These are phyloP conservation scores for Ophioderma brevispina DNA, from an alignment of 35 echinoderm and acorn worm species.

Conservation along the genomic window DNA sequence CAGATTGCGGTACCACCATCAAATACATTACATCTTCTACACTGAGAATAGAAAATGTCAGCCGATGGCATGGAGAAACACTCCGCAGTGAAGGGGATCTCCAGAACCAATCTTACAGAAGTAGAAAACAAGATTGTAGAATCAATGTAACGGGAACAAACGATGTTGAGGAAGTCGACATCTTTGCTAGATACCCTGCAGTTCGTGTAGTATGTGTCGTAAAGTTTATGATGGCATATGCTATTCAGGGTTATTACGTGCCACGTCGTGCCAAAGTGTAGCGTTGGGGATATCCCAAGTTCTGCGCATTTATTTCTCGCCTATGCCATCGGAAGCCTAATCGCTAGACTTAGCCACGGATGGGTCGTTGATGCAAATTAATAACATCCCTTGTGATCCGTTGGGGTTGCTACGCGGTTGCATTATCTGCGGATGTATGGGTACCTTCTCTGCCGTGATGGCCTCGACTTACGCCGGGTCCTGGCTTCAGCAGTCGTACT, in stretches of 20 bases:
- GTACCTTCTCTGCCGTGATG: not conserved
- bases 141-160: not conserved
- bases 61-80: too few relatives aligned
- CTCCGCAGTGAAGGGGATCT: not conserved
- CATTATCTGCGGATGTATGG: not conserved
- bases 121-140: not conserved
- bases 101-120: not conserved
- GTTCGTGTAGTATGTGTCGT: not conserved
- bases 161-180: not conserved
- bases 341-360: conserved; percentile 12
- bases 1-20: not conserved
- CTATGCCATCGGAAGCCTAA: not conserved
- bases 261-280: not conserved
- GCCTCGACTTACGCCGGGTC: not conserved
- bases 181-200: not conserved
- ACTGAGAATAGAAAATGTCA: not conserved
- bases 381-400: not conserved
- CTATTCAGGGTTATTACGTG: not conserved
- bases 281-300: not conserved
- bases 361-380: conserved; percentile 18
- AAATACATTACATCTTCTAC: too few relatives aligned
- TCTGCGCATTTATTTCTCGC: not conserved
- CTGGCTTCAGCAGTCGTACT: not conserved
- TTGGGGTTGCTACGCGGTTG: not conserved
- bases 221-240: not conserved